Base-by-base conservation (phyloP, 1,140 invertebrate species). In the Anastrepha obliqua region DNA sequence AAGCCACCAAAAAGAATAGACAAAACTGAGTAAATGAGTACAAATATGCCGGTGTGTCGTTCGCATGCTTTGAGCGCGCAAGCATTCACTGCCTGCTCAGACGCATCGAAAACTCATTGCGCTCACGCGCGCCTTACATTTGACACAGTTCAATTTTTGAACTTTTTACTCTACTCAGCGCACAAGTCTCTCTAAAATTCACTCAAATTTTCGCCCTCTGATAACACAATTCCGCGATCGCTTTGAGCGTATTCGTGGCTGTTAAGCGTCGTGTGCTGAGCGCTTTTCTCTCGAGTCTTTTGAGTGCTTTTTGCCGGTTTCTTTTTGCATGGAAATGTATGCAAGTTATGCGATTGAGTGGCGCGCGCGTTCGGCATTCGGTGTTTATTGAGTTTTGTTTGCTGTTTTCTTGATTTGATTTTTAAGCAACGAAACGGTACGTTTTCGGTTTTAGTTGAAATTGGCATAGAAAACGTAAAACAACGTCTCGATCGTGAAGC, bases 401-500 rank as follows among this genome's bases (percentile, higher is more conserved):
- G n/a, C 17, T 11, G 9, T 81, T 47, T 81, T 81, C 74, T n/a
- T 20, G 29, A 86, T 86, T 65, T 42, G 55, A 62, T 86, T 86
- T 86, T 86, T 62, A 86, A 86, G 44, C 58, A 65, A 65, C 85
- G 85, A 86, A 86, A 55, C 85, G 85, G 85, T 86, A 55, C 85
- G 58, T 86, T 86, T 65, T 86, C 39, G 39, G 58, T 62, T 86
- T 86, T 58, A 86, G 85, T 86, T 20, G 5, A 86, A 60, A 65
- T 62, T 86, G 58, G 85, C 55, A 65, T 39, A 65, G 58, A 51
- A 86, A 86, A 62, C 59, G 2, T 15, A 20, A 60, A 86, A 9
- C 58, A 60, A 64, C 85, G 58, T 29, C 11, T 58, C n/a, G 74
- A 20, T 44, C 55, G 42, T 81, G 47, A 20, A 81, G 74, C 74